Evolutionary conservation across 1,140 invertebrate species (phyloP).

Genomic region (Megathymus violae): DNA sequence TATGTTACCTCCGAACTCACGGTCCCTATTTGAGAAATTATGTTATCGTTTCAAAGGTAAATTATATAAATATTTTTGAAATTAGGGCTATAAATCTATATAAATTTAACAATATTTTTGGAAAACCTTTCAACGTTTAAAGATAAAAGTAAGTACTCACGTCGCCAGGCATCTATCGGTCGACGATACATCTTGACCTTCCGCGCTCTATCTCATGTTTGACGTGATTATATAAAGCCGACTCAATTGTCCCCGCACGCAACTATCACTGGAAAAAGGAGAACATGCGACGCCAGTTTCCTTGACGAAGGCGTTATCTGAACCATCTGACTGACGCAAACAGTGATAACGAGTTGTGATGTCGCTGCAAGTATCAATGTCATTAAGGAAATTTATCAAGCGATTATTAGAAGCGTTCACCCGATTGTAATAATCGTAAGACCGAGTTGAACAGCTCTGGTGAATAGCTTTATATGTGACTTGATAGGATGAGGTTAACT

Average conservation of each 20-base stretch:
- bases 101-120: no score
- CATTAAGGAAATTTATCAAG: constrained; percentile 25
- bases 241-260: constrained; percentile 14
- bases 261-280: constrained; percentile 40
- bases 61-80: no score
- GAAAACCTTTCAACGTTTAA: no score
- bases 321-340: constrained; percentile 51
- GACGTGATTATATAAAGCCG: constrained; percentile 34
- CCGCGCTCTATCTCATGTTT: constrained; percentile 38
- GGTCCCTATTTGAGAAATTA: no score
- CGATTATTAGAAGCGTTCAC: background rate
- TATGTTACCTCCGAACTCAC: no score
- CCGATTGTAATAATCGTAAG: constrained; percentile 1
- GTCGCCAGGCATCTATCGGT: constrained; percentile 43
- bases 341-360: constrained; percentile 52
- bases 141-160: no score
- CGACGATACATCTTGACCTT: constrained; percentile 40
- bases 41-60: no score
- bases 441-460: background rate
- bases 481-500: no score
- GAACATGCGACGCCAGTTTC: constrained; percentile 41
- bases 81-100: no score
- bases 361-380: constrained; percentile 41
- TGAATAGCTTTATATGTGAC: no score
- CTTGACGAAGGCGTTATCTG: constrained; percentile 45